Evolutionary conservation across 2,797 vertebrate species (phyloP), one percentile per base, ranked within the genome.

Genomic region (Labeo calbasu): DNA sequence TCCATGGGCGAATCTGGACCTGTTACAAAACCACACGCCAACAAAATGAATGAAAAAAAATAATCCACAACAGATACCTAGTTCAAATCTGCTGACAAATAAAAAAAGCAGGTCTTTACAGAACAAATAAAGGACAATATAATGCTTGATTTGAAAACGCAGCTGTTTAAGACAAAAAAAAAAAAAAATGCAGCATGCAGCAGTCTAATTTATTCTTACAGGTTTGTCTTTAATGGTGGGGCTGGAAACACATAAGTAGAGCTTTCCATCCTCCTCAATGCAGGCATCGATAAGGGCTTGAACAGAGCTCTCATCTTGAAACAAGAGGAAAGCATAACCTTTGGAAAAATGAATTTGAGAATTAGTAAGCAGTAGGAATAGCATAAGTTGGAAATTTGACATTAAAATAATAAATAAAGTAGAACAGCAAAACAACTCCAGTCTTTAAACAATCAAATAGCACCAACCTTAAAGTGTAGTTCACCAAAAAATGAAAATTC

Each of bases 191-290:
- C 40, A 40, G 36, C 36, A 40, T 40, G 40, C 40, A 83, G 76
- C 9, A 36, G 2, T 36, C 11, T 11, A 82, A 63, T 61, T 48
- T 32, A 69, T 43, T 94, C 98, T 94, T 91, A 99, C 98, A 86
- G 98, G 98, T 91, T 99, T 99, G 94, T 99, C 98, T 95, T 99
- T 99, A 94, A 99, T 99, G 89, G 98, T 99, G 91, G 98, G 98
- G 92, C 98, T 99, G 89, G 98, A 99, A 87, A 99, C 98, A 84
- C 98, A 99, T 55, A 99, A 95, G 93, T 99, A 99, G 86, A 99
- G 96, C 89, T 99, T 99, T 80, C 98, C 96, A 70, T 99, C 98
- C 90, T 99, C 98, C 92, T 99, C 98, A 89, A 99, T 99, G 87
- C 98, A 99, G 1, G 98, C 98, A 77, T 99, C 97, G 86, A 99